Evolutionary conservation across 2,113 vertebrate species (phyloP).

Genomic region (Atractosteus spatula): DNA sequence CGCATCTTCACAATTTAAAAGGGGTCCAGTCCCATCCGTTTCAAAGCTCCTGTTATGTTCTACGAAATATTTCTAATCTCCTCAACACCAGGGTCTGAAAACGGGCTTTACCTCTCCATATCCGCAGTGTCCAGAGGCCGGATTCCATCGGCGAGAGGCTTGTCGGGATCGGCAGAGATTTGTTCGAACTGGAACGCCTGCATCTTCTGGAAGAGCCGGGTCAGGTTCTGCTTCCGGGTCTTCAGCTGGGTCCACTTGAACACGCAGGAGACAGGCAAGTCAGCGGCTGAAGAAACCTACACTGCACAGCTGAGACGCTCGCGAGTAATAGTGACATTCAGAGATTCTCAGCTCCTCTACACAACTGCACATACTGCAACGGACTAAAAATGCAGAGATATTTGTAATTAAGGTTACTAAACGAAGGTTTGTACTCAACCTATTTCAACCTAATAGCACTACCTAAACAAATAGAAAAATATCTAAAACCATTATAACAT

Average conservation of each 20-base stretch:
- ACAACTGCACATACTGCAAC: background rate
- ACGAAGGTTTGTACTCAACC: too few species aligned
- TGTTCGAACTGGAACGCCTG: slow-evolving; percentile 96
- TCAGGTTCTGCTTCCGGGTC: slow-evolving; percentile 93
- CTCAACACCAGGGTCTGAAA: too few species aligned
- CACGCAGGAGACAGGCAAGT: slow-evolving; percentile 1
- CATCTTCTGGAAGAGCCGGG: slow-evolving; percentile 94
- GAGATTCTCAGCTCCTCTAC: background rate
- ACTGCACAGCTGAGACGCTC: background rate
- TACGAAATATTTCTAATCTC: too few species aligned
- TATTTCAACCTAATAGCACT: background rate
- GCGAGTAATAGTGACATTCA: background rate
- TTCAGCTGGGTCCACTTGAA: slow-evolving; percentile 93
- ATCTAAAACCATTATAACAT: background rate
- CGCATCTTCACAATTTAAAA: too few species aligned
- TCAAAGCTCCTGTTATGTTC: too few species aligned
- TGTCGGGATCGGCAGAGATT: slow-evolving; percentile 96
- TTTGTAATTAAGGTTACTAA: background rate
- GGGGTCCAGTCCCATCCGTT: too few species aligned
- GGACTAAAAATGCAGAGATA: background rate
- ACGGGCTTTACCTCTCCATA: slow-evolving; percentile 80
- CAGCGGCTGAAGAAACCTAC: background rate
- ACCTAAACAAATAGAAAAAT: background rate
- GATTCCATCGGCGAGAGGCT: slow-evolving; percentile 91
- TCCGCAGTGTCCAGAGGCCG: slow-evolving; percentile 91